Evolutionary conservation across 2,797 vertebrate genomes (phyloP).

Genomic region (Sebastes umbrosus): DNA sequence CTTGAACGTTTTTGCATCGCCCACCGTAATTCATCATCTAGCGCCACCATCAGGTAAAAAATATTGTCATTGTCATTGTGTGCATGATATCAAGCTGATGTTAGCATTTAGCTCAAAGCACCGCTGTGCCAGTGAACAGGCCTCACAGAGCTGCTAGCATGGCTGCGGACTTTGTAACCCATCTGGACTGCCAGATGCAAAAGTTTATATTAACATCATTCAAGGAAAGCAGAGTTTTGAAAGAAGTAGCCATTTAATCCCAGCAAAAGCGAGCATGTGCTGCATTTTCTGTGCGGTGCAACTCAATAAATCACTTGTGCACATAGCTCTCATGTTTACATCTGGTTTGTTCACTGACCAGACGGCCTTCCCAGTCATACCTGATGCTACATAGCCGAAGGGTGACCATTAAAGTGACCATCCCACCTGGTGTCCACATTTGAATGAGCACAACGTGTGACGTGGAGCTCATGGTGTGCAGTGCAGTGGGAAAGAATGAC

Average conservation of each 20-base stretch:
- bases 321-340: background rate
- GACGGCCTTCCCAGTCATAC: background rate
- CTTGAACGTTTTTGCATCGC: too few relatives aligned
- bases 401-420: background rate
- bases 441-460: conserved; percentile 23
- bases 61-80: background rate
- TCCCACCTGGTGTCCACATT: conserved; percentile 31
- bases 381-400: background rate
- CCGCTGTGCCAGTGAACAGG: background rate
- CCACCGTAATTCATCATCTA: too few relatives aligned
- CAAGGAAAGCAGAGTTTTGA: background rate
- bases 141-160: background rate
- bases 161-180: background rate
- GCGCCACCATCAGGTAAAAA: background rate
- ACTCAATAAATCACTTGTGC: background rate
- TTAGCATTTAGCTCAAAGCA: background rate
- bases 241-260: background rate
- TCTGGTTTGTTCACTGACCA: background rate
- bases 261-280: background rate
- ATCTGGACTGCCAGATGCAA: background rate
- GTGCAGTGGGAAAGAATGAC: conserved; percentile 4
- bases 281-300: background rate
- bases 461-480: conserved; percentile 1
- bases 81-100: background rate
- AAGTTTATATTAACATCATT: background rate